Percentiles rank a stretch among this genome's conserved stretches.
Evolutionary conservation across 2,113 vertebrate genomes (phyloP).

Genomic region (Puffinus mauretanicus): DNA sequence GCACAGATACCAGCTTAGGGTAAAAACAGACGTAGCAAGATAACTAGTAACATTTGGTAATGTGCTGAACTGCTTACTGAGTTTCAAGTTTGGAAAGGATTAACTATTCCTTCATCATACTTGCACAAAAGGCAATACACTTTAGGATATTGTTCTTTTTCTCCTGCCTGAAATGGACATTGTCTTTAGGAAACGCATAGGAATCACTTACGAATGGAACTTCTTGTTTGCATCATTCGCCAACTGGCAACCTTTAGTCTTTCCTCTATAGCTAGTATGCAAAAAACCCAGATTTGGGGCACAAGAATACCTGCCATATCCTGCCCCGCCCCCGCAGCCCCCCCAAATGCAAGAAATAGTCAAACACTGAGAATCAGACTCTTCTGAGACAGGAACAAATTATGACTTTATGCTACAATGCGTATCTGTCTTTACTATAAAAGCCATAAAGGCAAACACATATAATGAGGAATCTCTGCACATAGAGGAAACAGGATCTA

Average conservation of each 20-base stretch:
- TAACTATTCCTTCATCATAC: background rate
- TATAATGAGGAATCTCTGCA: background rate
- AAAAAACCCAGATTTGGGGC: background rate
- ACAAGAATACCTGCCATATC: background rate
- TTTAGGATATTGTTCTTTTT: background rate
- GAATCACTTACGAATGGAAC: background rate
- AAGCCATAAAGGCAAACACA: background rate
- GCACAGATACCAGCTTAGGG: background rate
- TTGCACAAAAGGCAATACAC: background rate
- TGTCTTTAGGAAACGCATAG: background rate
- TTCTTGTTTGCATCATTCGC: background rate
- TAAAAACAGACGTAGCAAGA: background rate
- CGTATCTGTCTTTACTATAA: rapidly evolving
- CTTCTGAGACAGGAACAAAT: background rate
- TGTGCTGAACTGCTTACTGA: background rate
- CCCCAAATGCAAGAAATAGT: background rate
- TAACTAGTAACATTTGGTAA: background rate
- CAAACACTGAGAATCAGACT: background rate
- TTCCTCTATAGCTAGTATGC: background rate
- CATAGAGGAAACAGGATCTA: background rate
- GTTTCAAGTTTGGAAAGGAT: background rate
- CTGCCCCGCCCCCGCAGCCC: background rate
- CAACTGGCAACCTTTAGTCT: background rate
- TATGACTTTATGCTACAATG: background rate
- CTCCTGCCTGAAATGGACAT: background rate